A percentile compares a stretch with the other conserved stretches of the same genome.
These are phyloP conservation scores for Copidosoma floridanum DNA, from an alignment of 1,140 invertebrate species.

Conservation along the genomic window DNA sequence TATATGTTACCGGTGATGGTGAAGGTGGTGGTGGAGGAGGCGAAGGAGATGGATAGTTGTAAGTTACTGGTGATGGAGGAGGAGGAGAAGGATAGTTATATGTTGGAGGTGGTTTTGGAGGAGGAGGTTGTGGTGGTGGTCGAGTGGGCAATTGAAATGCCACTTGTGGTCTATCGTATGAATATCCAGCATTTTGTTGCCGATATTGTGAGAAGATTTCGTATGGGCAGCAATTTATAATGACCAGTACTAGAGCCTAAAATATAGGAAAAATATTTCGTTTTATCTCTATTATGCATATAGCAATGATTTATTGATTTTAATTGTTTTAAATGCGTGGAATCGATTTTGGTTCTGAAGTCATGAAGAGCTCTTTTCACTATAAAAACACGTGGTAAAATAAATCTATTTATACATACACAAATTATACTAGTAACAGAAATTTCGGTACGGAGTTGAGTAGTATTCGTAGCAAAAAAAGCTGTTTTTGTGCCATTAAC, in stretches of 20 bases:
- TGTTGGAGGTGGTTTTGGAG: neutral
- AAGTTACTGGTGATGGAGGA: neutral
- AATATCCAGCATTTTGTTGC: constrained; percentile 35
- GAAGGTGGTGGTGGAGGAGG: neutral
- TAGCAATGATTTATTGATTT: neutral
- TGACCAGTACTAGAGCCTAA: constrained; percentile 34
- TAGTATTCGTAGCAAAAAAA: no score
- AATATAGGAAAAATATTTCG: neutral
- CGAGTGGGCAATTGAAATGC: constrained; percentile 32
- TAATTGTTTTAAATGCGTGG: neutral
- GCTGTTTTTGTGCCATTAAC: no score
- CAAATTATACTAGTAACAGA: no score
- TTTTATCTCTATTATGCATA: neutral
- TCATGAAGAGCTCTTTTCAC: neutral
- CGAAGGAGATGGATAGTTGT: constrained; percentile 1
- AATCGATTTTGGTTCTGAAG: neutral
- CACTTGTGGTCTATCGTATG: constrained; percentile 35
- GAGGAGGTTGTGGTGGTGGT: neutral
- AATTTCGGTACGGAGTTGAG: no score
- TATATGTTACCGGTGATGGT: neutral
- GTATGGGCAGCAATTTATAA: constrained; percentile 21
- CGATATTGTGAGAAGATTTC: constrained; percentile 29
- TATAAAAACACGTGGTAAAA: no score
- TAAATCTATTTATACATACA: no score
- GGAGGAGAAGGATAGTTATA: neutral